Conservation (phyloP, 2,888 invertebrate species). For the Eurois occulta region DNA sequence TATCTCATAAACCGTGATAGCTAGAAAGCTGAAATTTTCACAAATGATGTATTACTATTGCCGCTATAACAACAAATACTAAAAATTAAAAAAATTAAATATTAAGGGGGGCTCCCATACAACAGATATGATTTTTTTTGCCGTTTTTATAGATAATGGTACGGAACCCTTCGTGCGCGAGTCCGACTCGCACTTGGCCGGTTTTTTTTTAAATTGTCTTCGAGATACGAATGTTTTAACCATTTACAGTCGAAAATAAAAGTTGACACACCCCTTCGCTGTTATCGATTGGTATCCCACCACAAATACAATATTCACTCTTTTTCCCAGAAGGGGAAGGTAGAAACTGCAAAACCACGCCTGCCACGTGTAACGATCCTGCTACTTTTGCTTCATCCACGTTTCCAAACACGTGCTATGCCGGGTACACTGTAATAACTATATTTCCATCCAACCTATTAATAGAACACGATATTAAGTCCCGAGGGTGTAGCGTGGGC, state of each 20-base stretch:
- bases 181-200: no score
- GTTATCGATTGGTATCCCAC: background rate
- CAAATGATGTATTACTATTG: no score
- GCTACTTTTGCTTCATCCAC: background rate
- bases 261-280: background rate
- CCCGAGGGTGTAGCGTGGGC: conserved; percentile 34
- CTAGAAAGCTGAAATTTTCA: no score
- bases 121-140: no score
- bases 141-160: no score
- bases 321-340: no score
- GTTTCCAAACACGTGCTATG: background rate
- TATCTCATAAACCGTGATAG: no score
- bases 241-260: background rate
- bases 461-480: background rate
- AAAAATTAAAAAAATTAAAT: no score
- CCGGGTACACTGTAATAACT: background rate
- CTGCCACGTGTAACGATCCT: background rate
- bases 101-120: no score
- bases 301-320: background rate
- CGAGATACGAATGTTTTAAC: background rate
- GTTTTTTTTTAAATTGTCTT: no score
- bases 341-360: background rate
- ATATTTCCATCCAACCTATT: conserved; percentile 1
- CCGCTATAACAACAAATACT: no score
- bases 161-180: no score